Percentiles rank a stretch among this genome's conserved stretches.
phyloP scores from a whole-genome alignment of 2,888 invertebrate genomes.

The Amblyjoppa proteus region DNA sequence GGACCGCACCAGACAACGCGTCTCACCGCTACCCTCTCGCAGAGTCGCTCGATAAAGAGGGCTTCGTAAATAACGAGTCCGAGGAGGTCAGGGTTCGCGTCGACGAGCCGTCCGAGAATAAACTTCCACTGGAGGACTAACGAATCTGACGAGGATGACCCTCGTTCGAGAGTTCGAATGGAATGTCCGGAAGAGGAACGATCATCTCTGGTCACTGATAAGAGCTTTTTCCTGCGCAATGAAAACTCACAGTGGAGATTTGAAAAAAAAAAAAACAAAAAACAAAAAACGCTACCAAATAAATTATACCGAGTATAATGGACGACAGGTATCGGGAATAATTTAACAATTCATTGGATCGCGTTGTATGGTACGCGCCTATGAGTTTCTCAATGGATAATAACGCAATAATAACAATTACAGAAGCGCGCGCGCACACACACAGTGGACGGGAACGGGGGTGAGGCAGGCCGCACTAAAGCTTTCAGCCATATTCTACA shows the following conservation, averaged over 20 bases:
- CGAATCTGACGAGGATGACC: slow-evolving; percentile 41
- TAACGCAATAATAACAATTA: slow-evolving; percentile 24
- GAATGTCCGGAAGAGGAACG: neutral
- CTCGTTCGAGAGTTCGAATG: neutral
- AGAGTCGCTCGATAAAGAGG: slow-evolving; percentile 34
- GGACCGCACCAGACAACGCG: slow-evolving; percentile 20
- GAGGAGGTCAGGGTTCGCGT: slow-evolving; percentile 56
- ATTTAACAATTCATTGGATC: neutral
- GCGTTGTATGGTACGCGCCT: neutral
- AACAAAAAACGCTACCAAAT: neutral
- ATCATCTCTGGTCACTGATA: slow-evolving; percentile 3
- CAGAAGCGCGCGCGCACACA: neutral
- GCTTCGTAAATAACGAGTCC: slow-evolving; percentile 32
- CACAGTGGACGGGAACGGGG: neutral
- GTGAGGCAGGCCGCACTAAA: neutral
- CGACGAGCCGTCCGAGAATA: slow-evolving; percentile 26
- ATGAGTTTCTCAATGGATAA: neutral
- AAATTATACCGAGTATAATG: neutral
- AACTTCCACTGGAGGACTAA: slow-evolving; percentile 45
- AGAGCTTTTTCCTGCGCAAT: neutral
- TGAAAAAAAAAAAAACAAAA: neutral
- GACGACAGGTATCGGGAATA: neutral
- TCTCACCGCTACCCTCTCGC: neutral
- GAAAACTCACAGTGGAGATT: neutral
- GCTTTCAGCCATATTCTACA: neutral